Base-by-base conservation (phyloP, 23 tunicate species). In the Ciona savignyi region DNA sequence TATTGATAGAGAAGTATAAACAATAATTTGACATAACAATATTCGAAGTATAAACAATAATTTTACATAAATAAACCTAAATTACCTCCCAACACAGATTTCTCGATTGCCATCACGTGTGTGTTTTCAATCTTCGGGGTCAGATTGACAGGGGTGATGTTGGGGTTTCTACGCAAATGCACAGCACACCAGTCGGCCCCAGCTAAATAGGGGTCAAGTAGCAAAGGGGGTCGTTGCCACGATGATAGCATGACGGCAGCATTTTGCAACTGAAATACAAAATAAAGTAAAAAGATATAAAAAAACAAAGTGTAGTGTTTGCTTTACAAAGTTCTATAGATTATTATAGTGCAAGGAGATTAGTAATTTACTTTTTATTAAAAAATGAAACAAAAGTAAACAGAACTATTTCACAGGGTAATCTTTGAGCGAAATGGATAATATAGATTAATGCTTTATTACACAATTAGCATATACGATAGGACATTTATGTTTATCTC, bases 201-300 rank as follows among this genome's bases (percentile, higher is more conserved):
- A 9, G 84, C 74, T 66, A 82, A 67, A 62, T 88, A 82, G 22
- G 88, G 88, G 73, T 88, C 96, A 28, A 88, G 74, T 2, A 88
- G 76, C 22, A 88, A 81, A 73, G 88, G 88, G 6, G 96, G 96
- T 0, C 96, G 80, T 82, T 88, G 96, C 96, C 96, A 88, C 33
- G 96, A 82, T 67, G 87, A 78, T 56, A 71, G 67, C 76, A 88
- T 63, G 22, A 88, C 79, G 27, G 96, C 88, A 11, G 88, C 96
- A 66, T 88, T 88, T 77, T 88, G 87, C 25, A 88, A 61, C 96
- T 88, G 84, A 25, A 63, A 51, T 15, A 11, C 15, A 49, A 49
- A 49, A 11, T 49, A 11, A 49, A 49, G 20, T 11, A 49, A 15
- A 49, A 49, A 15, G 20, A 11, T 49, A 20, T 49, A 49, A 49